Evolutionary conservation across 2,888 invertebrate genomes (phyloP).

Genomic region (Brenthis hecate): DNA sequence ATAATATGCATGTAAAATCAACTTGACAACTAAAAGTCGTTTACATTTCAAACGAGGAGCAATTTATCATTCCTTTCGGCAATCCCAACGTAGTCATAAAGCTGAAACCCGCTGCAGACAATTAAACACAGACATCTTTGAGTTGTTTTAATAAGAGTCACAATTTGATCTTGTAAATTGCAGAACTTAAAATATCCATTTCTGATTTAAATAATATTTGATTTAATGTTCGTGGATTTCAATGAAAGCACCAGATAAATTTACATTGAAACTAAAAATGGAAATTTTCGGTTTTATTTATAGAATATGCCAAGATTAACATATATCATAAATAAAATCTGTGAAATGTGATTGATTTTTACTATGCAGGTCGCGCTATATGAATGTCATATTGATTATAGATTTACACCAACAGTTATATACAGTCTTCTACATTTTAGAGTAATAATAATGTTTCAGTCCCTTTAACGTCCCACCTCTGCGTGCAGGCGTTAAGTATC

Average conservation of each 20-base stretch:
- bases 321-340: too few species aligned
- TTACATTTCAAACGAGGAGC: slow-evolving; percentile 40
- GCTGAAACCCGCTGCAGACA: slow-evolving; percentile 43
- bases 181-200: background rate
- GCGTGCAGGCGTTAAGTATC: too few species aligned
- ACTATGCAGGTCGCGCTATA: too few species aligned
- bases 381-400: too few species aligned
- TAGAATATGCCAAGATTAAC: too few species aligned
- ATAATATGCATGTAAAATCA: slow-evolving; percentile 24
- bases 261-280: too few species aligned
- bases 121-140: slow-evolving; percentile 43
- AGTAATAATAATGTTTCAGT: too few species aligned
- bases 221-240: background rate
- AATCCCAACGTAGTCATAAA: slow-evolving; percentile 41
- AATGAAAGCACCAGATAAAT: background rate
- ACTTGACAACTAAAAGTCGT: slow-evolving; percentile 34
- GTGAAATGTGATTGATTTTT: too few species aligned
- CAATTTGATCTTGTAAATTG: slow-evolving; percentile 16
- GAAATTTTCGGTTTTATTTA: too few species aligned
- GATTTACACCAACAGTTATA: too few species aligned
- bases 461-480: too few species aligned
- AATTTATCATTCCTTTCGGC: slow-evolving; percentile 43
- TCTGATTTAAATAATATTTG: background rate
- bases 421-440: too few species aligned
- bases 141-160: slow-evolving; percentile 36